Evolutionary conservation across 2,888 invertebrate genomes (phyloP).

Genomic region (Hipparchia sbordonii): DNA sequence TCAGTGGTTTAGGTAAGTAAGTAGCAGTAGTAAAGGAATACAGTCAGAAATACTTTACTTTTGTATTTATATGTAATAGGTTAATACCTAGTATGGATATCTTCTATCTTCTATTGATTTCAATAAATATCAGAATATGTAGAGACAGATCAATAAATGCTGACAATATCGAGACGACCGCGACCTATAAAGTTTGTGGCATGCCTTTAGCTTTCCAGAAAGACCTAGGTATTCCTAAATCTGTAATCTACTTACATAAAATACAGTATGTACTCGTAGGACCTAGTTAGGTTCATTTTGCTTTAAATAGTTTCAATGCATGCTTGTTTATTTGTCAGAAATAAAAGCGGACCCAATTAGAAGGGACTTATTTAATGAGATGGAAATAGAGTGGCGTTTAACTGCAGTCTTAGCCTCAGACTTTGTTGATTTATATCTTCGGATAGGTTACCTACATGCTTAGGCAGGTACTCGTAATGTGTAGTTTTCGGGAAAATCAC

Average conservation of each 20-base stretch:
- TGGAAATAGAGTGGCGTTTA: slow-evolving; percentile 63
- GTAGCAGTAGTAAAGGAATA: too few species aligned
- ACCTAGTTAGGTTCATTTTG: not conserved
- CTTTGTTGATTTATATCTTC: slow-evolving; percentile 40
- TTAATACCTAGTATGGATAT: too few species aligned
- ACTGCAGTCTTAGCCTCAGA: slow-evolving; percentile 26
- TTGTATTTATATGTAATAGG: too few species aligned
- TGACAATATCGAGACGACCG: too few species aligned
- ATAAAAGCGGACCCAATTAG: slow-evolving; percentile 38
- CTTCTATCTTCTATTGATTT: too few species aligned
- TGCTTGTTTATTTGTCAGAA: slow-evolving; percentile 23
- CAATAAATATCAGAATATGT: too few species aligned
- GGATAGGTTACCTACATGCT: not conserved
- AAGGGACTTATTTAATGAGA: slow-evolving; percentile 62
- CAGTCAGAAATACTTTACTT: too few species aligned
- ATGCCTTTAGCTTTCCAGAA: too few species aligned
- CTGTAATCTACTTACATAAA: not conserved
- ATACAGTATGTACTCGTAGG: not conserved
- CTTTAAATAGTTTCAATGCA: not conserved
- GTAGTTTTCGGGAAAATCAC: not conserved
- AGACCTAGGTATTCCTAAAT: too few species aligned
- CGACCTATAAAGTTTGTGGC: too few species aligned
- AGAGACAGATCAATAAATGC: too few species aligned
- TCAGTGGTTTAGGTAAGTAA: too few species aligned
- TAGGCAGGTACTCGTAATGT: not conserved